phyloP scores from a whole-genome alignment of 2,797 vertebrate species.

The Eidolon dupreanum region DNA sequence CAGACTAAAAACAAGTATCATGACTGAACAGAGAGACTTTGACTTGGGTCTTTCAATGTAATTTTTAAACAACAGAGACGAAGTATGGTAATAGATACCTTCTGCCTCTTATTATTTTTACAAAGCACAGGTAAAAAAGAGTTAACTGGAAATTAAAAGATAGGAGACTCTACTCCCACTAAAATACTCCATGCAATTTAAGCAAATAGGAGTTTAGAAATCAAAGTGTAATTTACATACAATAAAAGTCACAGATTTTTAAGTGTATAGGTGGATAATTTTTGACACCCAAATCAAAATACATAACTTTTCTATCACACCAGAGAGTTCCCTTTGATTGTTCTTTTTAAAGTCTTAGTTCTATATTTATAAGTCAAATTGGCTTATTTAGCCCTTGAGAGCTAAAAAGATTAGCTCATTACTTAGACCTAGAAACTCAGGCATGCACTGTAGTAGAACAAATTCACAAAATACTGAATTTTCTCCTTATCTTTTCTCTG shows the following conservation, averaged over 20 bases:
- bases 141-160: slow-evolving; percentile 18
- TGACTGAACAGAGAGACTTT: not conserved
- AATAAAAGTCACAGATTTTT: not conserved
- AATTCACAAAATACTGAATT: not conserved
- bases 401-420: not conserved
- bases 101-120: not conserved
- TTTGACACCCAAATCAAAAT: not conserved
- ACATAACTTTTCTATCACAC: not conserved
- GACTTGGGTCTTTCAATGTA: not conserved
- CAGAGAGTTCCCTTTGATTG: not conserved
- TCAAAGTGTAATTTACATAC: not conserved
- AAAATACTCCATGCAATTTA: not conserved
- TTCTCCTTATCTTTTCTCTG: not conserved
- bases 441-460: not conserved
- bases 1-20: not conserved
- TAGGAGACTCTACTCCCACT: not conserved
- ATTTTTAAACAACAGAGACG: not conserved
- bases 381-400: not conserved
- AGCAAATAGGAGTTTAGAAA: not conserved
- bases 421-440: slow-evolving; percentile 10
- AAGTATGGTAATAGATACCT: not conserved
- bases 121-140: not conserved
- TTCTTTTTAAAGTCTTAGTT: slow-evolving; percentile 13
- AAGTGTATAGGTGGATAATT: not conserved
- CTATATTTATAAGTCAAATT: not conserved